Conservation (phyloP, 2,113 vertebrate species). For the Zonotrichia leucophrys region DNA sequence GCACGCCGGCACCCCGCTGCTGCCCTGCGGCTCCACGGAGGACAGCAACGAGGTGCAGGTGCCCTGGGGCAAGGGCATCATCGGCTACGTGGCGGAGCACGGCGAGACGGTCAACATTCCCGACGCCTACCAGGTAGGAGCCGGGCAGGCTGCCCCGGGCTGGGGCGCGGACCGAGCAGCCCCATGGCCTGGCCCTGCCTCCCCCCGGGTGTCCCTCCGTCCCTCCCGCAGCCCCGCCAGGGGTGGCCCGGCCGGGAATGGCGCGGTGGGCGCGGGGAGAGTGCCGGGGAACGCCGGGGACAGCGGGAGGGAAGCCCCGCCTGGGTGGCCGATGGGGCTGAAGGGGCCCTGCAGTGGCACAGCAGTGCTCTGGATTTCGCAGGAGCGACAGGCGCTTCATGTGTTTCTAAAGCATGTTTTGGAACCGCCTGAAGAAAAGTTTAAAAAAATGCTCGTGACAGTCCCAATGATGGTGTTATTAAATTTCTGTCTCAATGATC, state of each 20-base stretch:
- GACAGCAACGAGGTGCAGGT: slow-evolving; percentile 96
- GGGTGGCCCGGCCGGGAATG: background rate
- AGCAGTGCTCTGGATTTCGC: background rate
- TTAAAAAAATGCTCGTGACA: background rate
- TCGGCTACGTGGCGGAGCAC: slow-evolving; percentile 96
- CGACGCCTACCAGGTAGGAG: slow-evolving; percentile 95
- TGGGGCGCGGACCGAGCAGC: background rate
- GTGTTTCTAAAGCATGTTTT: background rate
- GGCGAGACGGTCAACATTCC: slow-evolving; percentile 97
- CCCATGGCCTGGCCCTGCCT: background rate
- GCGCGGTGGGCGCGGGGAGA: background rate
- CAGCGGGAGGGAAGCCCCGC: no score
- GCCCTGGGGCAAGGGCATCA: slow-evolving; percentile 98
- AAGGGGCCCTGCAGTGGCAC: background rate
- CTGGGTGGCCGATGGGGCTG: background rate
- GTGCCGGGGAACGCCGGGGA: background rate
- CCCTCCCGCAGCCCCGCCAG: background rate
- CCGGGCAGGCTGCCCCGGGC: background rate
- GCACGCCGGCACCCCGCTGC: slow-evolving; percentile 90
- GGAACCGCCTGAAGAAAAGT: background rate
- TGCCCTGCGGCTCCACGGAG: slow-evolving; percentile 85
- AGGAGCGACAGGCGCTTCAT: background rate
- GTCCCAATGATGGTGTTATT: background rate
- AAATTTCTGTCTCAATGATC: background rate
- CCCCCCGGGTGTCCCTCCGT: background rate